phyloP scores from a whole-genome alignment of 2,113 vertebrate species.

The Fulmarus glacialis region DNA sequence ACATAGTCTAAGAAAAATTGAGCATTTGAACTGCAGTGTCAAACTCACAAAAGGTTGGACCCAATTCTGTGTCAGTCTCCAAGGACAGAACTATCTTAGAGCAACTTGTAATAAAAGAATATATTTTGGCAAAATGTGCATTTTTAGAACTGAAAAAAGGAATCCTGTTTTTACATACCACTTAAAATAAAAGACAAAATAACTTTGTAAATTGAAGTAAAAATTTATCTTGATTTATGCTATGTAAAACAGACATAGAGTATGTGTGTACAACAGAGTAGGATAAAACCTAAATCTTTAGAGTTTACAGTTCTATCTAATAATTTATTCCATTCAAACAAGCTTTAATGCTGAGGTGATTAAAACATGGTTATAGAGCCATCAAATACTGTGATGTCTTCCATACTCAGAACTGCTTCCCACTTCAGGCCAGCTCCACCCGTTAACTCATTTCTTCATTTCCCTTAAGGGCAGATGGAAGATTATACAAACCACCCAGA shows the following conservation, averaged over 20 bases:
- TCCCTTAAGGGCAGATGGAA: background rate
- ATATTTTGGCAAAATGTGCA: background rate
- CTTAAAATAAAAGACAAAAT: background rate
- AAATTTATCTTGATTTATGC: background rate
- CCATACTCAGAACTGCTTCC: background rate
- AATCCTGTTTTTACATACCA: background rate
- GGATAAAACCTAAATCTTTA: background rate
- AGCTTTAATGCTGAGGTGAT: background rate
- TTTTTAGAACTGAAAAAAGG: background rate
- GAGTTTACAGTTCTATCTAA: background rate
- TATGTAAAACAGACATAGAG: background rate
- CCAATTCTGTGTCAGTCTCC: background rate
- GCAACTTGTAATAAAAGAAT: background rate
- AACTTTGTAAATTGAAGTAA: background rate
- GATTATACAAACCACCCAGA: background rate
- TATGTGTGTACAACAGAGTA: background rate
- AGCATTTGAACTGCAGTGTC: background rate
- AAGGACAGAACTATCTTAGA: background rate
- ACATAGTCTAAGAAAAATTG: background rate
- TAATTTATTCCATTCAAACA: background rate
- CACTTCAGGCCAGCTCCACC: background rate
- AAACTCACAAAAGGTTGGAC: background rate
- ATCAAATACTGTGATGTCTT: background rate
- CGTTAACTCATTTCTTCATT: background rate
- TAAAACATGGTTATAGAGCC: background rate